Evolutionary conservation across 2,113 vertebrate species (phyloP).

Genomic region (Phainopepla nitens): DNA sequence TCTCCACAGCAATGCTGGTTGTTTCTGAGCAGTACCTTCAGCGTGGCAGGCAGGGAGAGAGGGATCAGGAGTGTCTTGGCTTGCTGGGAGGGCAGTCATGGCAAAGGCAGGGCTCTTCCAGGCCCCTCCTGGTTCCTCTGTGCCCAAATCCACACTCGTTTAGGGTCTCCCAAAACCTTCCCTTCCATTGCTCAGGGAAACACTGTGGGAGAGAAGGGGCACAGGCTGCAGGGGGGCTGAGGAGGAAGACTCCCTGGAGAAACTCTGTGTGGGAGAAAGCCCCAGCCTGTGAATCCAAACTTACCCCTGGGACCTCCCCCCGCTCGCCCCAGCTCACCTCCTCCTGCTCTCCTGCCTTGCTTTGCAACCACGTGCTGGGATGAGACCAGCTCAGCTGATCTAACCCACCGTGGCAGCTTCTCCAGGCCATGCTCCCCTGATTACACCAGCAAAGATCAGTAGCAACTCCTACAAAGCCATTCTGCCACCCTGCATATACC

Average conservation of each 20-base stretch:
- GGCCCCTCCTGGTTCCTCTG: background rate
- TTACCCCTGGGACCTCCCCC: accelerated
- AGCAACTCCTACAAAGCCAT: background rate
- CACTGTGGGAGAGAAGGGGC: background rate
- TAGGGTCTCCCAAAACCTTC: background rate
- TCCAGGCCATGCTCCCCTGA: background rate
- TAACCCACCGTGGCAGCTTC: background rate
- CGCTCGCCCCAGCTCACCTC: background rate
- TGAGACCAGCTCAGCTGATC: background rate
- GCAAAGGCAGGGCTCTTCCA: background rate
- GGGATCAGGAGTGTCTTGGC: background rate
- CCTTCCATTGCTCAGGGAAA: accelerated
- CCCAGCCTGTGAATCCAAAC: background rate
- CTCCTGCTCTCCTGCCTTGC: background rate
- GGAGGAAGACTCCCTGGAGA: background rate
- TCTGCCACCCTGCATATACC: background rate
- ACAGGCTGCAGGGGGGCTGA: background rate
- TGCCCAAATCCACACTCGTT: background rate
- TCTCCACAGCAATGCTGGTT: background rate
- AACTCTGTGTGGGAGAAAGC: background rate
- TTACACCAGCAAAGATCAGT: background rate
- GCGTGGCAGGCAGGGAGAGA: background rate
- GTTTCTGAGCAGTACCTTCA: background rate
- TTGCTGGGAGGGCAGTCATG: background rate
- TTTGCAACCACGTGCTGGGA: background rate